Conservation (phyloP, 2,797 vertebrate genomes). For the Microctenopoma stevenorrisi region DNA sequence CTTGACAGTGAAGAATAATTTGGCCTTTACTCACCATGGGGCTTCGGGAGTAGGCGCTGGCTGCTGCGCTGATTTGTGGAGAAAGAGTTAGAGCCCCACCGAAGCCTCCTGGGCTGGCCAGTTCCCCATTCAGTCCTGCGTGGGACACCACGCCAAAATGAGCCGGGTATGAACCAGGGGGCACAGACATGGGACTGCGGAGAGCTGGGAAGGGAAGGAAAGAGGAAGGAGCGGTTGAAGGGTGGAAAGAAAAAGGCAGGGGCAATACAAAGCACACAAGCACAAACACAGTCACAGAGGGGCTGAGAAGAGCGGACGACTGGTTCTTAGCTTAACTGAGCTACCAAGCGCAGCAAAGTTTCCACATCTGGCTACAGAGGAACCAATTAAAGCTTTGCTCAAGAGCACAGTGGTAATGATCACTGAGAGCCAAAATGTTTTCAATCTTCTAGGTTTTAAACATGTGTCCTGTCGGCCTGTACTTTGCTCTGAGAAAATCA, state of each 20-base stretch:
- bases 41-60: conserved; percentile 86
- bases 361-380: background rate
- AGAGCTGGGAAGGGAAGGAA: conserved; percentile 80
- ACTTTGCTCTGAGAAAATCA: background rate
- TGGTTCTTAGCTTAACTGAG: conserved; percentile 3
- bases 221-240: conserved; percentile 55
- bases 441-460: background rate
- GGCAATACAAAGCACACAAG: conserved; percentile 37
- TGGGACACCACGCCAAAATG: conserved; percentile 90
- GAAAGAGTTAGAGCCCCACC: conserved; percentile 89
- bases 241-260: conserved; percentile 36
- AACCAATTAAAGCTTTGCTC: conserved; percentile 4
- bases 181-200: conserved; percentile 87
- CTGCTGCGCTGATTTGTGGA: conserved; percentile 86
- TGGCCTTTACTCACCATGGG: conserved; percentile 85
- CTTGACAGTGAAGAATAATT: conserved; percentile 36
- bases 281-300: conserved; percentile 57
- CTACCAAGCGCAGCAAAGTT: background rate
- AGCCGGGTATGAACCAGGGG: conserved; percentile 86
- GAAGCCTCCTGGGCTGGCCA: conserved; percentile 87
- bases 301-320: conserved; percentile 32
- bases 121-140: conserved; percentile 87
- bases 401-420: background rate
- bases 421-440: background rate
- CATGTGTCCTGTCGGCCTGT: background rate